Conservation (phyloP, 2,797 vertebrate genomes). For the Dicrostonyx torquatus region DNA sequence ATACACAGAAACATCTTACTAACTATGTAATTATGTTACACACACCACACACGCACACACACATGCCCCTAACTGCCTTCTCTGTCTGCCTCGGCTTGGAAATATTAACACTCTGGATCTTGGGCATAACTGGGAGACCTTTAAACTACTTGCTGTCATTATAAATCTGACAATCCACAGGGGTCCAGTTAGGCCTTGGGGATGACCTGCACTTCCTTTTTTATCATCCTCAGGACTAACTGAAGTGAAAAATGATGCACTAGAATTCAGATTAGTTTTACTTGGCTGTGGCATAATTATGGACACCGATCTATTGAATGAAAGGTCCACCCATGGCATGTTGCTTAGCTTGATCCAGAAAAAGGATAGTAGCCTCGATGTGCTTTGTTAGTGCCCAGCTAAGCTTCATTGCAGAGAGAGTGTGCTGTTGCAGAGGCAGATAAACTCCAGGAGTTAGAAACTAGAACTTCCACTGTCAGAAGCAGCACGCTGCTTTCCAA, state of each 20-base stretch:
- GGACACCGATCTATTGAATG: background rate
- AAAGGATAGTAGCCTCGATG: background rate
- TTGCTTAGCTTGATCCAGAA: background rate
- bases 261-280: background rate
- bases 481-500: conserved; percentile 46
- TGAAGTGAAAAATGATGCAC: background rate
- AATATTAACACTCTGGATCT: background rate
- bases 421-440: background rate
- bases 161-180: background rate
- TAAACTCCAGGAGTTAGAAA: background rate
- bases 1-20: background rate
- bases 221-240: background rate
- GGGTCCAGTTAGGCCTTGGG: background rate
- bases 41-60: background rate
- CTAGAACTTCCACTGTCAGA: conserved; percentile 31
- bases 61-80: background rate
- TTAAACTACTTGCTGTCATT: background rate
- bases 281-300: background rate
- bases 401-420: too few species aligned
- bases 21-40: background rate
- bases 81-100: background rate
- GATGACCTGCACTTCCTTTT: background rate
- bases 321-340: background rate
- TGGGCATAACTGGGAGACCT: background rate
- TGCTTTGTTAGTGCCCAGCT: too few species aligned